These are phyloP conservation scores for Chymomyza costata DNA, from an alignment of 1,140 invertebrate species.

Conservation along the genomic window DNA sequence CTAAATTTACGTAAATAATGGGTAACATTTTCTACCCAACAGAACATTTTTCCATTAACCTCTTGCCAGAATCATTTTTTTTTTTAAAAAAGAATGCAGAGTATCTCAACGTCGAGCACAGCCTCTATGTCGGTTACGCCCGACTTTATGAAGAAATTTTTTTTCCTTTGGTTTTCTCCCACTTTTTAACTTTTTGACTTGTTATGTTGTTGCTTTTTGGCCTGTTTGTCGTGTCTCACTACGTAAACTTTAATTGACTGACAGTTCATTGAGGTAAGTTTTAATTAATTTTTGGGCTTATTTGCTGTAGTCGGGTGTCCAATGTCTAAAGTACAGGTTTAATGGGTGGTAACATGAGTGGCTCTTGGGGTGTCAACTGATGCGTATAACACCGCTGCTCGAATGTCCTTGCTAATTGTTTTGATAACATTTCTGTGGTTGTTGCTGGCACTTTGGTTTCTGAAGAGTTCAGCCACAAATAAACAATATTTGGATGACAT, in stretches of 20 bases:
- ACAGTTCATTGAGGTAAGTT: slow-evolving; percentile 66
- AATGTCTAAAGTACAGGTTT: slow-evolving; percentile 14
- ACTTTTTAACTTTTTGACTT: slow-evolving; percentile 24
- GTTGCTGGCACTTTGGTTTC: too few species aligned
- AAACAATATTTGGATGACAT: too few species aligned
- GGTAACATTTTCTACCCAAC: too few species aligned
- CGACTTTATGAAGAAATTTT: slow-evolving; percentile 2
- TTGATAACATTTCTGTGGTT: slow-evolving; percentile 25
- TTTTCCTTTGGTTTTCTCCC: background rate
- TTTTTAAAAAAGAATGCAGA: too few species aligned
- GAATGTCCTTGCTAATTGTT: slow-evolving; percentile 39
- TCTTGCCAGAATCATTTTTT: too few species aligned
- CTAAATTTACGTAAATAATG: too few species aligned
- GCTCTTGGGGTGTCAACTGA: slow-evolving; percentile 3
- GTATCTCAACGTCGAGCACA: too few species aligned
- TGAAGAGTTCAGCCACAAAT: too few species aligned
- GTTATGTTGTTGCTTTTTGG: slow-evolving; percentile 15
- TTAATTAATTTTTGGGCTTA: slow-evolving; percentile 55
- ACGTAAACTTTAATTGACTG: slow-evolving; percentile 66
- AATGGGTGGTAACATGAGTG: slow-evolving; percentile 12
- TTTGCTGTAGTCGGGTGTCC: slow-evolving; percentile 3
- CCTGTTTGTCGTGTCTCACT: slow-evolving; percentile 42
- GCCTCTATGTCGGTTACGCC: too few species aligned
- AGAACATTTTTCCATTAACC: too few species aligned
- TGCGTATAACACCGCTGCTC: slow-evolving; percentile 24